Base-by-base conservation (phyloP, 2,797 vertebrate genomes). In the Muraenolepis orangiensis region DNA sequence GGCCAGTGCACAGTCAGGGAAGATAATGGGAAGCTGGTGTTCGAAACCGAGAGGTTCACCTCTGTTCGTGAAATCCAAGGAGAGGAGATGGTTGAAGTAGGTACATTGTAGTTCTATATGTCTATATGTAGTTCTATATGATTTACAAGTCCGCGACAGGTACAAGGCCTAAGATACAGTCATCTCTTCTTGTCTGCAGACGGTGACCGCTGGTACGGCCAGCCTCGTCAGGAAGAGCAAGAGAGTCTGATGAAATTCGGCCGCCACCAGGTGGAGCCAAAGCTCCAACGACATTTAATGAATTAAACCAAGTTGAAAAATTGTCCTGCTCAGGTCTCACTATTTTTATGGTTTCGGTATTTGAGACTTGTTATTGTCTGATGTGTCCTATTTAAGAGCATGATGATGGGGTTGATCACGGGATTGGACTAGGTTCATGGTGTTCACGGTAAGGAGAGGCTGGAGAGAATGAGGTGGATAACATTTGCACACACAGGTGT, bases 11-110 rank as follows among this genome's bases (percentile, higher is more conserved):
- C 80, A 0, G 90, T 95, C 72, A 91, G 88, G 73, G 80, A 95
- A 85, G 90, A 94, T n/a, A 79, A 87, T 0, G 94, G 95, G 70
- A 96, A 95, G 86, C 91, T 96, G 14, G 81, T 95, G 14, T 84
- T 90, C 80, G 91, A 93, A 82, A 90, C 91, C 1, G 93, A 94
- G 0, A 95, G 91, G 80, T 93, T 95, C 72, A 88, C 78, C 1
- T 94, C 94, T 0, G 88, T 94, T 46, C 89, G 95, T 66, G 94
- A 96, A 90, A 72, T 96, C 10, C 90, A 91, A 81, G 95, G 93
- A 12, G 89, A 89, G 4, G 93, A 96, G 72, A 94, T 97, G 95
- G 84, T 95, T 8, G 95, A 96, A 93, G 96, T 96, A 78, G 83
- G 91, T n/a, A n/a, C n/a, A n/a, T n/a, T n/a, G n/a, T n/a, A n/a